Evolutionary conservation across 2,888 invertebrate genomes (phyloP), one percentile per base, ranked within the genome.

Genomic region (Gryllus longicercus): DNA sequence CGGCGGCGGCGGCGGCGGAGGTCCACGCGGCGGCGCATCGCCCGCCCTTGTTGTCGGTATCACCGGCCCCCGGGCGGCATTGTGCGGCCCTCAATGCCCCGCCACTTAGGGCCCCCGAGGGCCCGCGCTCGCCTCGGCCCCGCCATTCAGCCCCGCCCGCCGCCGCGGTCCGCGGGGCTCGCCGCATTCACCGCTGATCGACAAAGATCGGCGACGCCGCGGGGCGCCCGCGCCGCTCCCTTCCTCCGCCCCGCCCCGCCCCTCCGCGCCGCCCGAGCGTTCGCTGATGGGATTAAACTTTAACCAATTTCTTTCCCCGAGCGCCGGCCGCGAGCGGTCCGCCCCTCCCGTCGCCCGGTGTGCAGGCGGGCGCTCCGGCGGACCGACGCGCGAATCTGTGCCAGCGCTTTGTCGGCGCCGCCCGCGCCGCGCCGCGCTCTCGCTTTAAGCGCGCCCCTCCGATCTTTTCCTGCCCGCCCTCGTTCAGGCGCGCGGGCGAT

Each of bases 111-210:
- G 38, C 1, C 38, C 38, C 38, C 38, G 63, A n/a, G 63, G n/a
- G 63, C n/a, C 14, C 8, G 16, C 63, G 63, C 63, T 63, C 38
- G 63, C 63, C 16, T 14, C 63, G 11, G 63, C 63, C n/a, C 16
- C n/a, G n/a, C 63, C 14, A 63, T 18, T 18, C 63, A 63, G 63
- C 63, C 11, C 16, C 63, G 63, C 63, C 12, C 63, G 16, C 16
- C 63, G 63, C 63, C 14, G 14, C n/a, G 63, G n/a, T 14, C n/a
- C 63, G 14, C n/a, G 14, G 16, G 63, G 63, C 63, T 38, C 63
- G 63, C 63, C n/a, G 63, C 63, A 63, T 63, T 63, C 63, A 63
- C 63, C 63, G 63, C 63, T 63, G 63, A 63, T 63, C 63, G 63
- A 63, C 63, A 63, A 63, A 63, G 63, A 63, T 63, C 63, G 63